Conservation (phyloP, 1,140 invertebrate genomes). For the Aplysia californica region DNA sequence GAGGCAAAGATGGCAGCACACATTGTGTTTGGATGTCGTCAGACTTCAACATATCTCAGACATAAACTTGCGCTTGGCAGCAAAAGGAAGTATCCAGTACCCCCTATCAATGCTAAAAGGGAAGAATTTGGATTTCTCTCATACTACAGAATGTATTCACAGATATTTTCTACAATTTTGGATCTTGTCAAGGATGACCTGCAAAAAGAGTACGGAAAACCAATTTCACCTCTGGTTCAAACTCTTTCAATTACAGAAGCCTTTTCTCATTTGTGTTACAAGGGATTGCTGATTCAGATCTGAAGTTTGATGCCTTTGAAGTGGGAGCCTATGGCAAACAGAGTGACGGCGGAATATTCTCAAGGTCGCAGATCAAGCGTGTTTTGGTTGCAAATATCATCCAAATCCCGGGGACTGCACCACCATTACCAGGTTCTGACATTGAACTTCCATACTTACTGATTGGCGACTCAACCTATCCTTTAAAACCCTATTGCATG, state of each 20-base stretch:
- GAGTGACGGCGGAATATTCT: constrained; percentile 16
- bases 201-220: too few relatives aligned
- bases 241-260: not conserved
- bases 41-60: too few relatives aligned
- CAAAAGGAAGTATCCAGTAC: too few relatives aligned
- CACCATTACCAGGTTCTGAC: constrained; percentile 4
- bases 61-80: too few relatives aligned
- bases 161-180: too few relatives aligned
- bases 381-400: not conserved
- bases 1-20: too few relatives aligned
- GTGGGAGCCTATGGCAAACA: constrained; percentile 11
- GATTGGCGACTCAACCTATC: constrained; percentile 20
- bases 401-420: too few relatives aligned
- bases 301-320: constrained; percentile 2
- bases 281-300: not conserved
- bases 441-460: constrained; percentile 7
- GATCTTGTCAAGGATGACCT: too few relatives aligned
- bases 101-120: too few relatives aligned
- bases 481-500: constrained; percentile 10
- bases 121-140: too few relatives aligned
- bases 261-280: not conserved
- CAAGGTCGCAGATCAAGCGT: constrained; percentile 1
- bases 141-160: too few relatives aligned
- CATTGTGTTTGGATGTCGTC: too few relatives aligned
- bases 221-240: not conserved